Evolutionary conservation across 2,888 invertebrate species (phyloP).

Genomic region (Drosophila mimetica): DNA sequence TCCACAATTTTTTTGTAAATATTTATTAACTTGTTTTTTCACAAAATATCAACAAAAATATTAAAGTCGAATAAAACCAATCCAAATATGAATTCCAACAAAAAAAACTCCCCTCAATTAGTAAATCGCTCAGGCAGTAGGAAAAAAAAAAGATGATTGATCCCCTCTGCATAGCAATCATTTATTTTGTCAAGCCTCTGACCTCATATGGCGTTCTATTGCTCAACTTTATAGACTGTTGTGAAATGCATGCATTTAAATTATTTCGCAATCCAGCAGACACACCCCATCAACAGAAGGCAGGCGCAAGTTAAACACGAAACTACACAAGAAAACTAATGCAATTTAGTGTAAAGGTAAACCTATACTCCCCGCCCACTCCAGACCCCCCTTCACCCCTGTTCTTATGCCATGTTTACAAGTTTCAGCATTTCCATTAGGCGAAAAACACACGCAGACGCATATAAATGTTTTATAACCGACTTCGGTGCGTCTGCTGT

Average conservation of each 20-base stretch:
- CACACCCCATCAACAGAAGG: constrained; percentile 33
- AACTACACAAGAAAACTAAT: constrained; percentile 43
- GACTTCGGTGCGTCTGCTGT: constrained; percentile 49
- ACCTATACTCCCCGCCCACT: constrained; percentile 22
- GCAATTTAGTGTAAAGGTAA: constrained; percentile 50
- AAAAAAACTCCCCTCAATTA: constrained; percentile 12
- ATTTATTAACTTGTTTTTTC: neutral
- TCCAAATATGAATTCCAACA: neutral
- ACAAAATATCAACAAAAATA: neutral
- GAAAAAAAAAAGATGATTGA: constrained; percentile 12
- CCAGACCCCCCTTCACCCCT: neutral
- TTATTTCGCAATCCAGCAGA: constrained; percentile 32
- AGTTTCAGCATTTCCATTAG: constrained; percentile 67
- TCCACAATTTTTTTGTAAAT: neutral
- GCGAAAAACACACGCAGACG: constrained; percentile 34
- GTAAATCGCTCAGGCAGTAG: neutral
- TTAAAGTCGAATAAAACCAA: neutral
- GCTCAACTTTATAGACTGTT: constrained; percentile 20
- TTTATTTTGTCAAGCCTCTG: constrained; percentile 16
- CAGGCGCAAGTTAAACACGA: constrained; percentile 30
- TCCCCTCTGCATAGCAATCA: constrained; percentile 7
- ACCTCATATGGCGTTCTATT: constrained; percentile 23
- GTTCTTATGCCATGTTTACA: constrained; percentile 49
- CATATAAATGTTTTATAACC: constrained; percentile 69
- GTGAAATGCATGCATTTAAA: constrained; percentile 35